Conservation (phyloP, 2,888 invertebrate genomes). For the Belgica antarctica region DNA sequence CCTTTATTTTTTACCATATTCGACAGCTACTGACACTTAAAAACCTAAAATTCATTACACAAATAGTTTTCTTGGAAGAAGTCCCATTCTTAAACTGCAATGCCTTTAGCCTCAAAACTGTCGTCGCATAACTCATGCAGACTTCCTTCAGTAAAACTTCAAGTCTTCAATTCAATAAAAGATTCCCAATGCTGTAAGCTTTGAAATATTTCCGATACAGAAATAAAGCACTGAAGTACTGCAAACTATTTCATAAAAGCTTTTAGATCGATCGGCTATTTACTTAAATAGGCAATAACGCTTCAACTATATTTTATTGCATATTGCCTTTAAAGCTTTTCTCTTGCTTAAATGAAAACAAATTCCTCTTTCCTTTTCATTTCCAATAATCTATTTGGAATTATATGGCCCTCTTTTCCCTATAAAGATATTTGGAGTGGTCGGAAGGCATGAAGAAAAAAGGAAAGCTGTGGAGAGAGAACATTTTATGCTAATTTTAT, state of each 20-base stretch:
- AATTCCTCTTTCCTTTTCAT: slow-evolving; percentile 8
- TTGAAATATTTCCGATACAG: neutral
- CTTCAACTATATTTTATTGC: neutral
- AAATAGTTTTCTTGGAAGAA: no score
- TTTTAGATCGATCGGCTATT: neutral
- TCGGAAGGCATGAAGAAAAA: no score
- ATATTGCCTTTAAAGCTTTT: neutral
- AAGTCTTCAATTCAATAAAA: no score
- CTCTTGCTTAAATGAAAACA: slow-evolving; percentile 8
- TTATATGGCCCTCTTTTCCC: neutral
- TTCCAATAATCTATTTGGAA: slow-evolving; percentile 14
- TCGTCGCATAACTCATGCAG: no score
- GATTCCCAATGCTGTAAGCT: neutral
- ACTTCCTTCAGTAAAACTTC: no score
- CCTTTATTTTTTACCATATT: no score
- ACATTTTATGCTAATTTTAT: slow-evolving; percentile 41
- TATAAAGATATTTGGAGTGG: neutral
- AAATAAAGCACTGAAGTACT: neutral
- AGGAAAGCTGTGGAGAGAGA: no score
- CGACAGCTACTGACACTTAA: no score
- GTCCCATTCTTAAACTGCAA: no score
- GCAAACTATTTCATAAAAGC: neutral
- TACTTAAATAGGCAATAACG: neutral
- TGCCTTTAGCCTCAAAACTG: no score
- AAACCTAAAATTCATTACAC: no score